Base-by-base conservation (phyloP, 2,113 vertebrate species). In the Rhabdomys dilectus region DNA sequence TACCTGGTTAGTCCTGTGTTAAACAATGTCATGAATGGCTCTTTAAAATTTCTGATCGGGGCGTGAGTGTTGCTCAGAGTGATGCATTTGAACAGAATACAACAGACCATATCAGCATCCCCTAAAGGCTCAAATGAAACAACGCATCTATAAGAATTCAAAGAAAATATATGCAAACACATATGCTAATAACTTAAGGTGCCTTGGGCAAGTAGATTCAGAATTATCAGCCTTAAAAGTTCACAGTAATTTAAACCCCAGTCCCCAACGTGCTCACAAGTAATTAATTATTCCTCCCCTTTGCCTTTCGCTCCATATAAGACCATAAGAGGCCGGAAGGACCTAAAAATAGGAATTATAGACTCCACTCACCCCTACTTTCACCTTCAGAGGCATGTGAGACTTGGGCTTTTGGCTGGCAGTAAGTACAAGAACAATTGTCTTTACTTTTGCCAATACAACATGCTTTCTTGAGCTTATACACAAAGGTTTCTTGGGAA, bases 381-480 rank as follows among this genome's bases (percentile, higher is more conserved):
- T 34, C 2, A 68, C n/a, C 22, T 81, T 80, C 91, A 97, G 70
- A 73, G 84, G 84, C 96, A 96, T 48, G 0, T 66, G 68, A 97
- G 70, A 89, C 73, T 96, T 96, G 84, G 94, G 91, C 75, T 98
- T 91, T 90, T 96, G 92, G 76, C 95, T 98, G 98, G 88, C 36
- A 36, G 90, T 86, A 98, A 98, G 98, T 90, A 95, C 3, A 34
- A 94, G 92, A 66, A 97, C 94, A 97, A 80, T 97, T 98, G 98
- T 98, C 94, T 97, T 96, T 97, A 92, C 70, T 94, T 96, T 98
- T 98, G 96, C 88, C 94, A 97, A 97, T 89, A 58, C 72, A 96
- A 97, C 81, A 94, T 91, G 92, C 94, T 98, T 98, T 98, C 91
- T 98, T 97, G 93, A 98, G 91, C 89, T 98, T 95, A 97, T 97